phyloP scores from a whole-genome alignment of 2,797 vertebrate genomes.

The Echeneis naucrates region DNA sequence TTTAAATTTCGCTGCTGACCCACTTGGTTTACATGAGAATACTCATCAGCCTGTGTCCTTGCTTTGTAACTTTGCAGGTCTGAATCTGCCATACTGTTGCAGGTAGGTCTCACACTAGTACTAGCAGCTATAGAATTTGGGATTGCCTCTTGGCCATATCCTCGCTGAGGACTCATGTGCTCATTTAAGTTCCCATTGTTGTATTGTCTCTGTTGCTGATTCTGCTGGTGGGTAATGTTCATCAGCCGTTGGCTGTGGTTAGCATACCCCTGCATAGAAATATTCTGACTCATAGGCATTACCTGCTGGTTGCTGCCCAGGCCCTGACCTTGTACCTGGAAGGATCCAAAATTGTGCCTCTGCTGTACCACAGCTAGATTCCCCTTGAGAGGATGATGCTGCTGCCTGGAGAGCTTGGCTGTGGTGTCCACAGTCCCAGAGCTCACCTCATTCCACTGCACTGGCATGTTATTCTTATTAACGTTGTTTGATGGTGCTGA shows the following conservation, averaged over 20 bases:
- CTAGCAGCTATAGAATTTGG: constrained; percentile 75
- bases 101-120: constrained; percentile 79
- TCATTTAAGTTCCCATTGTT: constrained; percentile 75
- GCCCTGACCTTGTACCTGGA: constrained; percentile 85
- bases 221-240: constrained; percentile 81
- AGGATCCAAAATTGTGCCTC: constrained; percentile 89
- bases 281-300: constrained; percentile 77
- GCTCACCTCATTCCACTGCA: constrained; percentile 99
- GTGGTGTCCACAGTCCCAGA: constrained; percentile 92
- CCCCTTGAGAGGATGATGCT: constrained; percentile 81
- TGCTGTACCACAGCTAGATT: constrained; percentile 90
- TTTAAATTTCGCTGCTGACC: constrained; percentile 84
- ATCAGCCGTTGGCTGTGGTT: constrained; percentile 81
- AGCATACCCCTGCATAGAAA: constrained; percentile 81
- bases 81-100: constrained; percentile 73
- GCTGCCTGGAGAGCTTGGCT: constrained; percentile 81
- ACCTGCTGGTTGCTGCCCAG: constrained; percentile 79
- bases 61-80: constrained; percentile 85
- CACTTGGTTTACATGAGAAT: constrained; percentile 75
- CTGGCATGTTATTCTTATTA: constrained; percentile 94
- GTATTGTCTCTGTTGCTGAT: constrained; percentile 83
- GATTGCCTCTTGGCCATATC: constrained; percentile 84
- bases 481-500: constrained; percentile 73
- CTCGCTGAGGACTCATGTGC: constrained; percentile 82
- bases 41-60: constrained; percentile 80